Percentiles rank a stretch among this genome's conserved stretches.
These are phyloP conservation scores for Myrmecobius fasciatus DNA, from an alignment of 2,113 vertebrate genomes.

Conservation along the genomic window DNA sequence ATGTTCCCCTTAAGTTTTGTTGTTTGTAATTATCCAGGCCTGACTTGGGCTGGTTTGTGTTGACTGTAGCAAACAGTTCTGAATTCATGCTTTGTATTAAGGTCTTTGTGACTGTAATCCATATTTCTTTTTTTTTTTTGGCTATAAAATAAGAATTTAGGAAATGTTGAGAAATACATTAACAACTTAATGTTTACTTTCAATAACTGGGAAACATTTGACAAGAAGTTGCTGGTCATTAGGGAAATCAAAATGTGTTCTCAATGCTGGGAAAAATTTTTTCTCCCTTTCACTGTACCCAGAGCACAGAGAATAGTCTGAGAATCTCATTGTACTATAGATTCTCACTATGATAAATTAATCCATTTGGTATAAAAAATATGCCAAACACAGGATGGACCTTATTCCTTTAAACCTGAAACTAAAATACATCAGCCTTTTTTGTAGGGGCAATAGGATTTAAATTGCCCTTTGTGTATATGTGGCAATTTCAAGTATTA, in stretches of 20 bases:
- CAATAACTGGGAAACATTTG: constrained; percentile 61
- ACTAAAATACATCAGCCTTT: constrained; percentile 44
- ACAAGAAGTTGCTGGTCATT: constrained; percentile 37
- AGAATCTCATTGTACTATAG: constrained; percentile 15
- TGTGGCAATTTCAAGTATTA: background rate
- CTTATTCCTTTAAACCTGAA: constrained; percentile 43
- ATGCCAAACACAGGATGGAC: constrained; percentile 29
- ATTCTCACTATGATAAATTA: constrained; percentile 49
- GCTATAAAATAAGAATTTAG: constrained; percentile 59
- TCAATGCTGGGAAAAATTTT: constrained; percentile 31
- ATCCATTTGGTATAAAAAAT: background rate
- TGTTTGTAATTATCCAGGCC: background rate
- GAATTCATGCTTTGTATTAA: constrained; percentile 39
- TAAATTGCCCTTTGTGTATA: constrained; percentile 50
- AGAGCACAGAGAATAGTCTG: constrained; percentile 6
- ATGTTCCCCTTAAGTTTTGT: background rate
- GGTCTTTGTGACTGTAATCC: constrained; percentile 30
- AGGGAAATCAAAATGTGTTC: constrained; percentile 57
- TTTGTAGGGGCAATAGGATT: constrained; percentile 22
- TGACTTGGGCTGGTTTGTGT: background rate
- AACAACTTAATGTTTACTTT: constrained; percentile 57
- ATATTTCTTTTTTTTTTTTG: constrained; percentile 38
- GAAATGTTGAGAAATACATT: constrained; percentile 54
- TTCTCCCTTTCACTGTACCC: constrained; percentile 36
- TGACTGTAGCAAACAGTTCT: background rate